A percentile compares a stretch with the other conserved stretches of the same genome.
These are phyloP conservation scores for Paralvinella palmiformis DNA, from an alignment of 1,140 invertebrate species.

Conservation along the genomic window DNA sequence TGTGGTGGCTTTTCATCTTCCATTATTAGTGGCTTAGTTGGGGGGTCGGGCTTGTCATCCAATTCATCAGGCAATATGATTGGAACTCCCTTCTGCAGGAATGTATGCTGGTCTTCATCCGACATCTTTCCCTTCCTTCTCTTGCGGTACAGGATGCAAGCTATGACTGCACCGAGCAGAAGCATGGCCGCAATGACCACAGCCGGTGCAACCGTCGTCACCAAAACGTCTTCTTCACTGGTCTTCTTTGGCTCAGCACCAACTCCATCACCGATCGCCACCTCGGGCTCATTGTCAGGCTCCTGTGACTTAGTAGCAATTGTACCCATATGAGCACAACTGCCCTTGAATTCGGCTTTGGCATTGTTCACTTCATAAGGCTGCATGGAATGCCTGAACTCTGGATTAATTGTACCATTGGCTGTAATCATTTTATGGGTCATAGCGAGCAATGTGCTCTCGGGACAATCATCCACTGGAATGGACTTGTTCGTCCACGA, in stretches of 20 bases:
- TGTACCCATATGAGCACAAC: constrained; percentile 55
- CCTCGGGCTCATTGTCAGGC: constrained; percentile 38
- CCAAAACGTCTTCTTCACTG: constrained; percentile 66
- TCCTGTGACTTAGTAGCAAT: background rate
- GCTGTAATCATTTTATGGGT: constrained; percentile 57
- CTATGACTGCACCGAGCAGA: constrained; percentile 75
- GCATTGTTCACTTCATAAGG: constrained; percentile 70
- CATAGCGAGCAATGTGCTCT: constrained; percentile 65
- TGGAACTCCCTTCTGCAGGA: constrained; percentile 70
- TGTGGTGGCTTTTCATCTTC: constrained; percentile 88
- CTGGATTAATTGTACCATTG: constrained; percentile 52
- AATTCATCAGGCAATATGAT: constrained; percentile 89
- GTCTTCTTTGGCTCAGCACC: constrained; percentile 29
- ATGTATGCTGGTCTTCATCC: constrained; percentile 62
- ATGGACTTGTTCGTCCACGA: constrained; percentile 75
- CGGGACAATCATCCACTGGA: constrained; percentile 67
- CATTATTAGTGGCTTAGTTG: constrained; percentile 85
- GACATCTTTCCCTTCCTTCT: constrained; percentile 76
- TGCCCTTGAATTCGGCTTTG: constrained; percentile 62
- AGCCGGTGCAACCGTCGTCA: constrained; percentile 84
- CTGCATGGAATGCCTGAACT: constrained; percentile 66
- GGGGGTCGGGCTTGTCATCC: constrained; percentile 67
- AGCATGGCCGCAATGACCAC: constrained; percentile 85
- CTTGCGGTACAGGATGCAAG: constrained; percentile 79
- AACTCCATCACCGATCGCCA: constrained; percentile 33